These are phyloP conservation scores for Sminthopsis crassicaudata DNA, from an alignment of 2,113 vertebrate genomes.

Conservation along the genomic window DNA sequence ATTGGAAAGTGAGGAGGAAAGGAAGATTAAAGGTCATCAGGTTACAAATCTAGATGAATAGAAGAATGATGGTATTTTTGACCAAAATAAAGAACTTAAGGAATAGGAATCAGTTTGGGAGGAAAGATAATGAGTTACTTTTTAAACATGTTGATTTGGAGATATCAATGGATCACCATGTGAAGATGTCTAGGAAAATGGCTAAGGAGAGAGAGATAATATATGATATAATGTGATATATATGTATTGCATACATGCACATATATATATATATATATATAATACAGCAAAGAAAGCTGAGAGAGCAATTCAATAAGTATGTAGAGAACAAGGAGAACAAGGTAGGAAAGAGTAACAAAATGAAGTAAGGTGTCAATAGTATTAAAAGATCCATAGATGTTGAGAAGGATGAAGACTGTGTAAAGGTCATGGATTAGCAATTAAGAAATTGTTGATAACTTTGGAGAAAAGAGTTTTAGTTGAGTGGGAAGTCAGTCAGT, in stretches of 20 bases:
- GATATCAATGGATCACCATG: background rate
- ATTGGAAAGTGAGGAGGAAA: background rate
- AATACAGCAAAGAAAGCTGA: background rate
- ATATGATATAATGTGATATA: too few species aligned
- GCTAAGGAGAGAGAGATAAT: background rate
- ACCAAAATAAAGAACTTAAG: background rate
- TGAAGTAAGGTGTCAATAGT: background rate
- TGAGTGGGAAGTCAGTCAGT: background rate
- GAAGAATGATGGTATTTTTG: background rate
- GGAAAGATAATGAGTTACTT: background rate
- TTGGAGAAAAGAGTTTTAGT: background rate
- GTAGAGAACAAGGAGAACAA: background rate
- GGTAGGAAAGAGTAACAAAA: background rate
- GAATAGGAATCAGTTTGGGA: background rate
- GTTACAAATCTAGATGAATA: background rate
- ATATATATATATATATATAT: too few species aligned
- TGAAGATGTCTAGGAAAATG: background rate
- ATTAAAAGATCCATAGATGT: background rate
- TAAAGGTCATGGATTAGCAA: background rate
- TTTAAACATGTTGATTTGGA: too few species aligned
- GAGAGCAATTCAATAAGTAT: background rate
- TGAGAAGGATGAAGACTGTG: background rate
- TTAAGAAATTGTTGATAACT: background rate
- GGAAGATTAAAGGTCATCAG: background rate
- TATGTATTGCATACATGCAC: too few species aligned